Conservation (phyloP, 2,797 vertebrate genomes). For the Thalassophryne amazonica region DNA sequence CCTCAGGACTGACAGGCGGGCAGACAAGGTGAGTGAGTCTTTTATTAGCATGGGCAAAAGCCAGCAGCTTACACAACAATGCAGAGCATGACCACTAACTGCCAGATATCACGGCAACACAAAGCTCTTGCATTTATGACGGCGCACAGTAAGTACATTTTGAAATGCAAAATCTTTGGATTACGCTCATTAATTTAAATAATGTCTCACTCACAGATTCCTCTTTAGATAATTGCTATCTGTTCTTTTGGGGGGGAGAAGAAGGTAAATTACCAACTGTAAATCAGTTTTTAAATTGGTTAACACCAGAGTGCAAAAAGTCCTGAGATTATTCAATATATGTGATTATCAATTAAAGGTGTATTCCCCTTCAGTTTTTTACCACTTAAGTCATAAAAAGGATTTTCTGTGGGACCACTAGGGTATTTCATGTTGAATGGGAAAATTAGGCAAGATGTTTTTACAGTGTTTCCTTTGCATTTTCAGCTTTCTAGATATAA, state of each 20-base stretch:
- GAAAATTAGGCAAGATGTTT: too few relatives aligned
- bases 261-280: conserved; percentile 58
- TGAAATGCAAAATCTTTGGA: background rate
- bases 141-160: conserved; percentile 3
- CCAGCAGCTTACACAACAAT: conserved; percentile 66
- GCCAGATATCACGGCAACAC: conserved; percentile 25
- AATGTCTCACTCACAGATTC: conserved; percentile 28
- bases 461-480: too few relatives aligned
- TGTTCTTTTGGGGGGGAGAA: conserved; percentile 29
- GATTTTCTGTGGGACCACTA: too few relatives aligned
- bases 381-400: too few relatives aligned
- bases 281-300: too few relatives aligned
- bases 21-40: conserved; percentile 77
- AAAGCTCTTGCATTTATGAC: conserved; percentile 7
- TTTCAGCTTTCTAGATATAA: too few relatives aligned
- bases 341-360: too few relatives aligned
- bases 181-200: conserved; percentile 3
- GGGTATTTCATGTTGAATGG: too few relatives aligned
- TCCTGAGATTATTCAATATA: too few relatives aligned
- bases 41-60: conserved; percentile 62
- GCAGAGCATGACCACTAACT: conserved; percentile 43
- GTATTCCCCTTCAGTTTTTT: too few relatives aligned
- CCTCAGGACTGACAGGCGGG: conserved; percentile 61
- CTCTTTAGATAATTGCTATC: conserved; percentile 25
- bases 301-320: too few relatives aligned